Percentiles rank a stretch among this genome's conserved stretches.
phyloP scores from a whole-genome alignment of 1,140 invertebrate genomes.

The Heliothis subflexa region DNA sequence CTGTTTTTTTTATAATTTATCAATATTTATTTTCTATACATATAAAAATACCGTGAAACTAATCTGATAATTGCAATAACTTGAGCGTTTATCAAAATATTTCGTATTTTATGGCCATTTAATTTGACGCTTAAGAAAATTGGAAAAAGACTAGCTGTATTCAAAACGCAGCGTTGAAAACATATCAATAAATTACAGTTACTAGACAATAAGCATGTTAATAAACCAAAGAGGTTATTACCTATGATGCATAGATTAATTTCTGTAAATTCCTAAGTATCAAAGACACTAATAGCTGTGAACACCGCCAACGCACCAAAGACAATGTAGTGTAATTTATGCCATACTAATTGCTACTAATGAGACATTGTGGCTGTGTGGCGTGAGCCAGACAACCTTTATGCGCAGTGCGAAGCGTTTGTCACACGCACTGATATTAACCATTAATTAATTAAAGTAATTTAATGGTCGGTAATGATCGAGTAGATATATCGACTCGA shows the following conservation, averaged over 20 bases:
- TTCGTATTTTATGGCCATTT: not conserved
- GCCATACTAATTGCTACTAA: slow-evolving; percentile 69
- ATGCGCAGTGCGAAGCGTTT: slow-evolving; percentile 18
- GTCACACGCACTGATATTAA: slow-evolving; percentile 31
- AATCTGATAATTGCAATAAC: slow-evolving; percentile 15
- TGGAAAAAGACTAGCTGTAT: not conserved
- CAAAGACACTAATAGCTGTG: slow-evolving; percentile 53
- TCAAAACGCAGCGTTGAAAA: not conserved
- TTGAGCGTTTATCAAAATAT: slow-evolving; percentile 1
- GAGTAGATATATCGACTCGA: slow-evolving; percentile 26
- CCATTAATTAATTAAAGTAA: slow-evolving; percentile 42
- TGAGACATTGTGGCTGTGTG: slow-evolving; percentile 61
- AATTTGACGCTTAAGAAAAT: slow-evolving; percentile 1
- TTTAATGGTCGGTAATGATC: slow-evolving; percentile 35
- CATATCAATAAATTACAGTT: not conserved
- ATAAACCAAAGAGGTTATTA: not conserved
- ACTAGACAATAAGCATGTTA: not conserved
- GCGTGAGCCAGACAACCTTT: slow-evolving; percentile 55
- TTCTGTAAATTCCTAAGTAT: slow-evolving; percentile 24
- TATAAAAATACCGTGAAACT: not conserved
- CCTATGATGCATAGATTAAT: slow-evolving; percentile 31
- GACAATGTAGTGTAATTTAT: slow-evolving; percentile 63
- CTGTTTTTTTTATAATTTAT: not conserved
- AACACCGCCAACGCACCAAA: slow-evolving; percentile 54
- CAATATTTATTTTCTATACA: slow-evolving; percentile 19